Conservation (phyloP, 1,140 invertebrate species). For the Neodiprion virginianus region DNA sequence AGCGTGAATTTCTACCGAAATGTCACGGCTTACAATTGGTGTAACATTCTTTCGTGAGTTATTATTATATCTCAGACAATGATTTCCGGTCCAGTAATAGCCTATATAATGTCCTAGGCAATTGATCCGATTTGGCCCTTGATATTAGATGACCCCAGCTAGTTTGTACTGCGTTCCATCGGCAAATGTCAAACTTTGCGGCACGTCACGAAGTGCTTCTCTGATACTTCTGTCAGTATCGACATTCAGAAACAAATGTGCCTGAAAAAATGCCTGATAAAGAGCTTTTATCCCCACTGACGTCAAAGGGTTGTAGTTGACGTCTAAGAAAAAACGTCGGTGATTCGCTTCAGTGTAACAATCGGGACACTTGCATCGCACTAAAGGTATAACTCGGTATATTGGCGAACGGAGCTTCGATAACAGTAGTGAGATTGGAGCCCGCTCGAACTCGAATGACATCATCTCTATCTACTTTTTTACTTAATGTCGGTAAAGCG, state of each 20-base stretch:
- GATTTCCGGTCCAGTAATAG: neutral
- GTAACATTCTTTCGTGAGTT: neutral
- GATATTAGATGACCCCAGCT: neutral
- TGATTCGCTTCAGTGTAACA: neutral
- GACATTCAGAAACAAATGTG: neutral
- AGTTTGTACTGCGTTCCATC: neutral
- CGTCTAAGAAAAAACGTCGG: neutral
- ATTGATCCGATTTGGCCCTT: neutral
- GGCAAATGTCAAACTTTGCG: neutral
- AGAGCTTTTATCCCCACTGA: neutral
- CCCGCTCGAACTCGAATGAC: neutral
- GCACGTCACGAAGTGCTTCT: neutral
- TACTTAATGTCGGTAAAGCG: neutral
- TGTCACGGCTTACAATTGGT: neutral
- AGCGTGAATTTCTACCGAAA: neutral
- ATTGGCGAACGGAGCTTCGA: neutral
- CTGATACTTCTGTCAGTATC: neutral
- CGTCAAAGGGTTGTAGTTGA: neutral
- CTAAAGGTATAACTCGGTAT: neutral
- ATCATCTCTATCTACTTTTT: neutral
- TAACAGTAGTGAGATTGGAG: neutral
- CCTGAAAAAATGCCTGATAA: neutral
- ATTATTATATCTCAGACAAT: neutral
- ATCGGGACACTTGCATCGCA: neutral
- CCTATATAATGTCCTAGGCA: neutral